Evolutionary conservation across 2,797 vertebrate species (phyloP), one percentile per base, ranked within the genome.

Genomic region (Chaunax sp.): DNA sequence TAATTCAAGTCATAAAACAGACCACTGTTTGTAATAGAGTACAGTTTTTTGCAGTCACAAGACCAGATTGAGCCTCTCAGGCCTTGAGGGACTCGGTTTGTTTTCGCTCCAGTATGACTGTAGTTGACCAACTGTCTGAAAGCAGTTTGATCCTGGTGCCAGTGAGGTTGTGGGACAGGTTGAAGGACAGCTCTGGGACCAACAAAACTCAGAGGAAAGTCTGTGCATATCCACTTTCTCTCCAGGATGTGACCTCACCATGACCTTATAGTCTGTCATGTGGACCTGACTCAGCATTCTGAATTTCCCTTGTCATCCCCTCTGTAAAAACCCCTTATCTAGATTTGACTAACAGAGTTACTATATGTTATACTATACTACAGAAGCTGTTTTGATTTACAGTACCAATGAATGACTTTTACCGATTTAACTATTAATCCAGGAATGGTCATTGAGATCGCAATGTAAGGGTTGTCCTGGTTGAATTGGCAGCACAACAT

Each of bases 211-310:
- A n/a, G 52, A 80, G 75, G 73, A 47, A 85, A 80, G 67, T 80
- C 61, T 81, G 69, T 57, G 28, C 59, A 22, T 50, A 50, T 64
- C 72, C 64, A 59, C 60, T 79, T 83, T 85, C 73, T 81, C 53
- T 80, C 60, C 86, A 89, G 92, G 87, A 90, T 82, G 44, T 80
- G 88, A 86, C 89, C 87, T 74, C 49, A 11, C 11, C 57, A 1
- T 87, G 85, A 84, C 87, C 84, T 40, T 62, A 25, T 28, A 35
- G 22, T 84, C 79, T 67, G 46, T 82, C 80, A 78, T 50, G 78
- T 57, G 80, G 83, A 82, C 77, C 80, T 85, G 88, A 90, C 45
- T 91, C 86, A 87, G 87, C 90, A 51, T 72, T 85, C 43, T 75
- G 45, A 77, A 74, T 82, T 80, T 30, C 85, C 66, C 46, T 53